A percentile compares a stretch with the other conserved stretches of the same genome.
phyloP scores from a whole-genome alignment of 2,888 invertebrate species.

The Pinctada fucata region DNA sequence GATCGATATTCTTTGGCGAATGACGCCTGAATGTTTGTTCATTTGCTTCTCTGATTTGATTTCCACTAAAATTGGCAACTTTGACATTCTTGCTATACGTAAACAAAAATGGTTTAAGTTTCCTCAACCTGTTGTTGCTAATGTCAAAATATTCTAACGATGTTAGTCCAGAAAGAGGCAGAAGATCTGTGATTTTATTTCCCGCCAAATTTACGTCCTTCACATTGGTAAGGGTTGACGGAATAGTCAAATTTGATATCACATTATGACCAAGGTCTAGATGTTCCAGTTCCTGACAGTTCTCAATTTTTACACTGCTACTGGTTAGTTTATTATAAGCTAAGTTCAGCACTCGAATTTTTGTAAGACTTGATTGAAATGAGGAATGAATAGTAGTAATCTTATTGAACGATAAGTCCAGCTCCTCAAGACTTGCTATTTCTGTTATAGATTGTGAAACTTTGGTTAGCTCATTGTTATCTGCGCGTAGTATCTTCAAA shows the following conservation, averaged over 20 bases:
- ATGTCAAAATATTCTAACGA: slow-evolving; percentile 42
- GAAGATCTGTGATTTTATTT: slow-evolving; percentile 45
- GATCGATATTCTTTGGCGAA: slow-evolving; percentile 62
- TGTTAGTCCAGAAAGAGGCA: slow-evolving; percentile 44
- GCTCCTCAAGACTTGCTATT: slow-evolving; percentile 40
- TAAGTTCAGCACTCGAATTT: slow-evolving; percentile 53
- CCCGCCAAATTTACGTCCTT: slow-evolving; percentile 39
- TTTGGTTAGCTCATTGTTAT: slow-evolving; percentile 50
- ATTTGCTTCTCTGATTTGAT: slow-evolving; percentile 60
- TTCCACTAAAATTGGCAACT: slow-evolving; percentile 64
- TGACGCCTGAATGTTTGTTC: slow-evolving; percentile 64
- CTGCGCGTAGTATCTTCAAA: slow-evolving; percentile 51
- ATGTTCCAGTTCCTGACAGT: slow-evolving; percentile 41
- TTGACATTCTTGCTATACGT: slow-evolving; percentile 57
- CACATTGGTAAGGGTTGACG: slow-evolving; percentile 40
- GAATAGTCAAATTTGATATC: slow-evolving; percentile 45
- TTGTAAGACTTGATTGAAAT: slow-evolving; percentile 49
- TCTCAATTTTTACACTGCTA: slow-evolving; percentile 39
- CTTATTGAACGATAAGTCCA: slow-evolving; percentile 54
- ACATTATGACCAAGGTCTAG: slow-evolving; percentile 60
- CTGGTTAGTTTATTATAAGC: slow-evolving; percentile 55
- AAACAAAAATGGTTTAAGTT: slow-evolving; percentile 59
- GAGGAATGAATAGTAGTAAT: slow-evolving; percentile 43
- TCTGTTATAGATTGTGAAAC: slow-evolving; percentile 44
- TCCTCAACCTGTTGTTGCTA: slow-evolving; percentile 57